Base-by-base conservation (phyloP, 92 coral and sea anemone genomes). In the Bergia puertoricense region DNA sequence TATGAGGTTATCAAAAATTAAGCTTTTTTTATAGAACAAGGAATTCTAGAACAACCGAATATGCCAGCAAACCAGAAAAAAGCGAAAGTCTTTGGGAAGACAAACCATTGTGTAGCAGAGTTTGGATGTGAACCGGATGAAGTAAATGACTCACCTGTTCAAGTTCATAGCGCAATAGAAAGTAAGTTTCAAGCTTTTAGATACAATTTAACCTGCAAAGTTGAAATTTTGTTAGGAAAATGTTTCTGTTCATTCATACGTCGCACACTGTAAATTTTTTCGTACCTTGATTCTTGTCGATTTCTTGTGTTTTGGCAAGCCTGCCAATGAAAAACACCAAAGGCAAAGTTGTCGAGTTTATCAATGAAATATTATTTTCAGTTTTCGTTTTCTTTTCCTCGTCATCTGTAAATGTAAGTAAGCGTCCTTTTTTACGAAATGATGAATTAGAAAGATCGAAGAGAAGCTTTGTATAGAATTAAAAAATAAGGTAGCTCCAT, bases 1-100 rank as follows among this genome's bases (percentile, higher is more conserved):
- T 45, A 23, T 48, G 9, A 83, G 20, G 44, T 11, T 9, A 30
- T 43, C 45, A 2, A 41, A 30, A 69, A 13, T 46, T 46, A 45
- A 67, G 44, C 40, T 39, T 20, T 20, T 30, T 42, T 23, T n/a
- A n/a, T 11, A 82, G 51, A 43, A 39, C 69, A 22, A 80, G 16
- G 39, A 5, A n/a, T 82, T 84, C 50, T 22, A 67, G 56, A 57
- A 82, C 76, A 44, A 67, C 45, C 15, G 14, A 87, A 37, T 39
- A 91, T 91, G 93, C 93, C 93, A 16, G 71, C 93, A 43, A 91
- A 91, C 77, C 89, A 88, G 20, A 91, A 85, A 89, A 91, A 88
- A 85, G 89, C 89, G 15, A 91, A 91, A 89, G 66, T 90, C n/a
- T 82, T 45, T 80, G 72, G 78, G 44, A 84, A 84, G 75, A 23